Base-by-base conservation (phyloP, 2,888 invertebrate genomes). In the Drosophila meridiana region DNA sequence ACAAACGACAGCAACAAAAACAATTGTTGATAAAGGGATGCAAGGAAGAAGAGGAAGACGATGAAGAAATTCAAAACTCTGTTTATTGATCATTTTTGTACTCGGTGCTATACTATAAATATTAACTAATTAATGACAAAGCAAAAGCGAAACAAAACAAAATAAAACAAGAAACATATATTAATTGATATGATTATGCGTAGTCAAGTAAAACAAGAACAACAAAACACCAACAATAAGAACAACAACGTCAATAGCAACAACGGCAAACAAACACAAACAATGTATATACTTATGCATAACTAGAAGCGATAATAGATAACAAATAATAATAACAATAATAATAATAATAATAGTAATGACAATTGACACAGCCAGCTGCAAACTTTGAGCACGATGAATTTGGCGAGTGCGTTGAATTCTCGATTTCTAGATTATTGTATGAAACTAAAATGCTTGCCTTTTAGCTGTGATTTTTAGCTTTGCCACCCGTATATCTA, bases 91-190 rank as follows among this genome's bases (percentile, higher is more conserved):
- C 81, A 87, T 90, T 90, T 91, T 92, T 92, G 88, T 92, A 92
- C 91, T 92, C 90, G 92, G 92, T 92, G 92, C 92, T 92, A 92
- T 92, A 92, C 91, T 91, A 92, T 92, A 92, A 84, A 88, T 86
- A 87, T 85, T 69, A 82, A 86, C 83, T 89, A 88, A 80, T 89
- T 86, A 82, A 89, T 72, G 72, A 85, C 67, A 83, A 86, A 69
- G 62, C 64, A 69, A 70, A 74, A 20, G 61, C 61, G 66, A 66
- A 78, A 60, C 36, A 62, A 76, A 56, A 66, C 36, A 43, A 57
- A 66, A 47, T 6, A 43, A 45, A 56, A 61, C 30, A 2, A 42
- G 43, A 42, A 59, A 52, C 43, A 58, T 78, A 80, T 83, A 67
- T 69, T 75, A 82, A 85, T 69, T 77, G 61, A 79, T 71, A 78